phyloP scores from a whole-genome alignment of 1,140 invertebrate genomes.

The Pseudobourletiella spinata region DNA sequence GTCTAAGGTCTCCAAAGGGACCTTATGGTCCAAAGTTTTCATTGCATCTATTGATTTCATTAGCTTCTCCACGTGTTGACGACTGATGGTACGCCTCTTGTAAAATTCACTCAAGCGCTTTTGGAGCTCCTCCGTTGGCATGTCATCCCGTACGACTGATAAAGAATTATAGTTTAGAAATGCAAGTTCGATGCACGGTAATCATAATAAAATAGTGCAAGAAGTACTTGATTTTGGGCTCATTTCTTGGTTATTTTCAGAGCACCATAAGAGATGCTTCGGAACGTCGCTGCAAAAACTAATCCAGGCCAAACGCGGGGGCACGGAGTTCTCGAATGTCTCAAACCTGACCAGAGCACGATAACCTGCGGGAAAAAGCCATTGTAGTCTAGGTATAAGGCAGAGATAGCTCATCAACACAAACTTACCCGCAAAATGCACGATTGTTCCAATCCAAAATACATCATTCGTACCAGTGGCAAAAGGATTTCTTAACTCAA shows the following conservation, averaged over 20 bases:
- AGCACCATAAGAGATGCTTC: conserved; percentile 7
- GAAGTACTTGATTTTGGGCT: not conserved
- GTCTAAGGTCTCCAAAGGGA: not conserved
- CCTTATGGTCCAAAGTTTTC: no score
- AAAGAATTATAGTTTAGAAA: no score
- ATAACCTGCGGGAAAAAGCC: conserved; percentile 6
- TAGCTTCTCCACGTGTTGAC: no score
- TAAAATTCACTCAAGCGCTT: no score
- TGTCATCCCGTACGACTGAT: no score
- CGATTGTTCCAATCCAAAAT: conserved; percentile 20
- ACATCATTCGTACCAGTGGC: not conserved
- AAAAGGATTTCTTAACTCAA: conserved; percentile 18
- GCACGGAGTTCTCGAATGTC: not conserved
- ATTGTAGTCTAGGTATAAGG: not conserved
- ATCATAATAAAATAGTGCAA: not conserved
- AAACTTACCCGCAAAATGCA: conserved; percentile 13
- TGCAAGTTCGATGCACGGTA: no score
- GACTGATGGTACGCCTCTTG: no score
- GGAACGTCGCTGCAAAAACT: conserved; percentile 20
- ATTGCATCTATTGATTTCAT: no score
- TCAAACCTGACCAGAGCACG: conserved; percentile 16
- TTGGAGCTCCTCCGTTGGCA: no score
- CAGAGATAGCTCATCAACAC: not conserved
- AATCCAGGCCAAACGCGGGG: conserved; percentile 1
- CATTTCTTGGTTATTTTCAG: not conserved